Percentiles rank a stretch among this genome's conserved stretches.
These are phyloP conservation scores for Cloeon dipterum DNA, from an alignment of 2,888 invertebrate species.

Conservation along the genomic window DNA sequence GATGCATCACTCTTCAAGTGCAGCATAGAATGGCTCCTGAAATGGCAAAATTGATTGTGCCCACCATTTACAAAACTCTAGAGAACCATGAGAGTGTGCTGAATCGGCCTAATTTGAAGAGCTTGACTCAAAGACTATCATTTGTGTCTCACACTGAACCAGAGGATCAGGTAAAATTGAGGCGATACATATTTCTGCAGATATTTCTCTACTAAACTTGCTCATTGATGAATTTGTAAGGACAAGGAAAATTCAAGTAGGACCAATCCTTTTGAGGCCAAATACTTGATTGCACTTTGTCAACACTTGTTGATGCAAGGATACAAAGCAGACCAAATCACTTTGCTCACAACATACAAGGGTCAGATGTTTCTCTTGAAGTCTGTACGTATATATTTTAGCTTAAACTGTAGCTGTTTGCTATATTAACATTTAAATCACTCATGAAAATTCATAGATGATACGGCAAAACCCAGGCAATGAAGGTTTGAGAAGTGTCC, in stretches of 20 bases:
- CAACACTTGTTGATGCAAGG: constrained; percentile 34
- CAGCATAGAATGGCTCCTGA: constrained; percentile 60
- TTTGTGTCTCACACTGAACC: constrained; percentile 36
- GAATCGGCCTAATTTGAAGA: constrained; percentile 29
- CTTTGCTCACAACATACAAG: constrained; percentile 46
- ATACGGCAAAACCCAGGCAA: too few species aligned
- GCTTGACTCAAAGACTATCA: constrained; percentile 36
- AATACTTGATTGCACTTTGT: constrained; percentile 33
- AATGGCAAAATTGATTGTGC: constrained; percentile 31
- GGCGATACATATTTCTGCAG: too few species aligned
- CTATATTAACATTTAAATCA: too few species aligned
- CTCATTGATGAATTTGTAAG: constrained; percentile 10
- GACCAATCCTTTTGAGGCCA: constrained; percentile 36
- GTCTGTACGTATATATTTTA: too few species aligned
- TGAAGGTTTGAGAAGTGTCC: too few species aligned
- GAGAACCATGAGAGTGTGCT: constrained; percentile 32
- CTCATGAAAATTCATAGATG: too few species aligned
- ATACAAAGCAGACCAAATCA: constrained; percentile 35
- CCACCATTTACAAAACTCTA: constrained; percentile 39
- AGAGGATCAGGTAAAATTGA: constrained; percentile 33
- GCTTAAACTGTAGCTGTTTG: too few species aligned
- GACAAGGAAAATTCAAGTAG: constrained; percentile 30
- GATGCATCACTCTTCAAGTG: constrained; percentile 29
- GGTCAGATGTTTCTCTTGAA: constrained; percentile 39
- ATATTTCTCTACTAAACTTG: too few species aligned